Conservation (phyloP, 2,888 invertebrate genomes). For the Amblyjoppa fuscipennis region DNA sequence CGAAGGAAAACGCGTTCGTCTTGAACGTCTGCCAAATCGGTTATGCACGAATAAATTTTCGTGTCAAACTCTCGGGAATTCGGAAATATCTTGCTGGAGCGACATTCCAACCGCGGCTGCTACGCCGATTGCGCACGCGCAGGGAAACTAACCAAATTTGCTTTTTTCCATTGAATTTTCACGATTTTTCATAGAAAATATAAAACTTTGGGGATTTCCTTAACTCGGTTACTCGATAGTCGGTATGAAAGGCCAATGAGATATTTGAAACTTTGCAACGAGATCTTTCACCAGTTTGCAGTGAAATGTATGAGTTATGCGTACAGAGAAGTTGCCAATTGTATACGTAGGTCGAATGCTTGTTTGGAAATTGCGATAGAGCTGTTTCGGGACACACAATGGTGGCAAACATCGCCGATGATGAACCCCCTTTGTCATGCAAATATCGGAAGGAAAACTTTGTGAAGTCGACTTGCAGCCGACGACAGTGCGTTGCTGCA, state of each 20-base stretch:
- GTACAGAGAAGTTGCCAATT: background rate
- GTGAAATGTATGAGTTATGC: slow-evolving; percentile 1
- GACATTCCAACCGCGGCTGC: background rate
- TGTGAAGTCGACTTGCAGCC: slow-evolving; percentile 42
- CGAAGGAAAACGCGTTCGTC: slow-evolving; percentile 74
- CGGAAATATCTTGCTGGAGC: slow-evolving; percentile 52
- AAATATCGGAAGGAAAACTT: slow-evolving; percentile 61
- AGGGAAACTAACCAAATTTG: background rate
- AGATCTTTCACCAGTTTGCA: slow-evolving; percentile 35
- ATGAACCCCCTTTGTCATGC: slow-evolving; percentile 58
- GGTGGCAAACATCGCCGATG: slow-evolving; percentile 39
- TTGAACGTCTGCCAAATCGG: slow-evolving; percentile 84
- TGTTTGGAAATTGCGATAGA: slow-evolving; percentile 24
- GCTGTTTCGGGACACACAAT: slow-evolving; percentile 11
- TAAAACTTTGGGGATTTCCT: background rate
- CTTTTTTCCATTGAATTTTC: background rate
- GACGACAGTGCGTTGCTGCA: slow-evolving; percentile 22
- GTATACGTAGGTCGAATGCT: background rate
- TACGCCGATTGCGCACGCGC: background rate
- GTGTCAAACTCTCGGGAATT: slow-evolving; percentile 80
- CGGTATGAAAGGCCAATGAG: background rate
- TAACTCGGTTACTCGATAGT: background rate
- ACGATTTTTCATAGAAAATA: background rate
- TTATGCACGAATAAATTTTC: slow-evolving; percentile 83
- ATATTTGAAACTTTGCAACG: slow-evolving; percentile 16